Conservation (phyloP, 2,888 invertebrate genomes). For the Andrena minutula region DNA sequence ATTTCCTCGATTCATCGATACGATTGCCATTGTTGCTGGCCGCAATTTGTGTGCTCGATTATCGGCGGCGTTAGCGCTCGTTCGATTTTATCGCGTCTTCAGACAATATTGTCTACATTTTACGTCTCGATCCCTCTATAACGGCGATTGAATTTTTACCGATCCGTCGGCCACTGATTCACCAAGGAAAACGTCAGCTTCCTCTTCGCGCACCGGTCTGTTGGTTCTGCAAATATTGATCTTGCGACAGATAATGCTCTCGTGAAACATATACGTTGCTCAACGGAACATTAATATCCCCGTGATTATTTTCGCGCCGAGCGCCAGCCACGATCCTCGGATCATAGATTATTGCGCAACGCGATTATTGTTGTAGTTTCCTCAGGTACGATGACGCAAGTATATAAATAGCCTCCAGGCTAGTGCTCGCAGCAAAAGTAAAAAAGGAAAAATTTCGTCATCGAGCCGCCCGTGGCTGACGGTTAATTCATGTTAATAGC, state of each 20-base stretch:
- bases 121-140: background rate
- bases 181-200: background rate
- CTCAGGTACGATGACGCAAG: constrained; percentile 65
- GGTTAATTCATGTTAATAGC: constrained; percentile 23
- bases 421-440: constrained; percentile 35
- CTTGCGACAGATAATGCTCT: background rate
- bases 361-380: constrained; percentile 61
- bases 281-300: background rate
- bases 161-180: background rate
- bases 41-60: background rate
- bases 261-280: background rate
- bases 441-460: constrained; percentile 62
- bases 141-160: background rate
- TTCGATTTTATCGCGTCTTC: background rate
- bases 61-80: background rate
- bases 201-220: background rate
- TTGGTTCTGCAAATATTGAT: constrained; percentile 22
- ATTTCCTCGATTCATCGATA: constrained; percentile 1
- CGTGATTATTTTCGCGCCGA: background rate
- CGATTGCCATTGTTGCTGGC: too few species aligned
- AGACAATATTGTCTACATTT: background rate
- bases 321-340: background rate
- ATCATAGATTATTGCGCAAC: constrained; percentile 53
- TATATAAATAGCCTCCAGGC: constrained; percentile 58
- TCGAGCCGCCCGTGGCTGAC: constrained; percentile 16